Evolutionary conservation across 2,797 vertebrate genomes (phyloP).

Genomic region (Sebastes steindachneri): DNA sequence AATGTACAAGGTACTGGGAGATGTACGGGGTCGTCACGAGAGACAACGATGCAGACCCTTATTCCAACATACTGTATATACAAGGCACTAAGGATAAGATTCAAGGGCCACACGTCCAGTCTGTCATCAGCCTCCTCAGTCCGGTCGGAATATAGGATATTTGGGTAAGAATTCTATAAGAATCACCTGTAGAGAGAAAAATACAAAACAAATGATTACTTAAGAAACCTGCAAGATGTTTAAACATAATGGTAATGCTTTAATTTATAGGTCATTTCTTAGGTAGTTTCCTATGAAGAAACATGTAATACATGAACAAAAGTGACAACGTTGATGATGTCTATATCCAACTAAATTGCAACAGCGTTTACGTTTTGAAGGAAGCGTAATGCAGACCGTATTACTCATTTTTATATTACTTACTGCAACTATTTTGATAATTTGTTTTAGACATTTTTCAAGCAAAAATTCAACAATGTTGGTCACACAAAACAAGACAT

Average conservation of each 20-base stretch:
- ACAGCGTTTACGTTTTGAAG: background rate
- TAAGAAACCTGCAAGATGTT: background rate
- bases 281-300: background rate
- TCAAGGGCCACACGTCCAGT: conserved; percentile 87
- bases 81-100: conserved; percentile 99
- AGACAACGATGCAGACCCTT: conserved; percentile 90
- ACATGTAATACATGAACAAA: background rate
- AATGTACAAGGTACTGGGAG: conserved; percentile 87
- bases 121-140: conserved; percentile 88
- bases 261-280: background rate
- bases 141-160: conserved; percentile 99
- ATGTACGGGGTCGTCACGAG: conserved; percentile 73
- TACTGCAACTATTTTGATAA: background rate
- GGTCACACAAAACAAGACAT: background rate
- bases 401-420: background rate
- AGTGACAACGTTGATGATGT: background rate
- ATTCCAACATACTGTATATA: conserved; percentile 90
- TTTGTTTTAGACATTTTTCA: background rate
- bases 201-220: conserved; percentile 5
- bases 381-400: background rate
- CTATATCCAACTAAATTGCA: background rate
- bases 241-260: background rate
- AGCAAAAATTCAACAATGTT: background rate
- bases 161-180: conserved; percentile 99
- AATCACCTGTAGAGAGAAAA: conserved; percentile 90